Base-by-base conservation (phyloP, 2,797 vertebrate species). In the Myotis myotis region DNA sequence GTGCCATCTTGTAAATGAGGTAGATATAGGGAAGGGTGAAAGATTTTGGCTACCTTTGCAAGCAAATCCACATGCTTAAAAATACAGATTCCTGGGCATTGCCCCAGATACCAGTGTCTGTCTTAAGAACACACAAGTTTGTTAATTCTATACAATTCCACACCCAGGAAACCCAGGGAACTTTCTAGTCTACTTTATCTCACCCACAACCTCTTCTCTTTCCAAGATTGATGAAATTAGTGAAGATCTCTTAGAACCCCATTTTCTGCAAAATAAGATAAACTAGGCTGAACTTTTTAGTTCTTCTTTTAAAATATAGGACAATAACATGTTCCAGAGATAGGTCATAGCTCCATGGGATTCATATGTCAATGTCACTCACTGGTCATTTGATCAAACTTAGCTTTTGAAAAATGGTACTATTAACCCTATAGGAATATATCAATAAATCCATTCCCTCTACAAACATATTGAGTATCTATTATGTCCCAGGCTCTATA, bases 251-350 rank as follows among this genome's bases (percentile, higher is more conserved):
- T 44, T 13, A 23, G 20, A 75, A 33, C 0, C 13, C 5, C 9
- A 64, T 78, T 57, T 96, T 76, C n/a, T 93, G 44, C n/a, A 92
- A 90, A 82, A 93, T 74, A 74, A 82, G 20, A 55, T 83, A 57
- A 93, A 79, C 2, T 6, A 87, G 15, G 71, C 12, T 25, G 41
- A 92, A 72, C 10, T 19, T 68, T 71, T 47, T 66, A 36, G n/a
- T 78, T 89, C 15, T 78, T 89, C 11, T 79, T 92, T 79, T 28
- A 49, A 89, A 90, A 82, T 49, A 41, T 7, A 12, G 6, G 22
- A 8, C 25, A 49, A 13, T n/a, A 55, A 19, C 28, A 79, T 8
- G n/a, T 66, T 62, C 30, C 15, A 87, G 25, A 49, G 28, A 19
- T 47, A 23, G 83, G 84, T 2, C 9, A 3, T 30, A 62, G 15